Evolutionary conservation across 2,113 vertebrate genomes (phyloP), one percentile per base, ranked within the genome.

Genomic region (Lynx canadensis): DNA sequence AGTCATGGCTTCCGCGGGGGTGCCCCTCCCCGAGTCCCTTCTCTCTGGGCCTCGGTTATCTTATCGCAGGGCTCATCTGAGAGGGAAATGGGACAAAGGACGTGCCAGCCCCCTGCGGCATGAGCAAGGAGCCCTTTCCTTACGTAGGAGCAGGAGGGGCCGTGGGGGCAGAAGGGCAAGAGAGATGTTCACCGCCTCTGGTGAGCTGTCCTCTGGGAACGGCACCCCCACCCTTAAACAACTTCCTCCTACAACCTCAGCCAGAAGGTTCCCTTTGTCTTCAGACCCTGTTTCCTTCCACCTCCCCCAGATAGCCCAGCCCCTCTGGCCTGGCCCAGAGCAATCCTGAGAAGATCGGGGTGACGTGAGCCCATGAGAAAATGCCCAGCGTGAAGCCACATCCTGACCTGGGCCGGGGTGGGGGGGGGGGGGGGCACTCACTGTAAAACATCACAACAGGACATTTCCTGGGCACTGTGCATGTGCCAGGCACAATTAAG

Each of bases 1-100:
- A 3, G 52, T 83, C 12, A 1, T 0, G 1, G 41, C 18, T 71
- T 48, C 8, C 1, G 2, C 0, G 3, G 55, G 4, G 57, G 10
- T 7, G 60, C 3, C 45, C 25, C 10, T 33, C 6, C 41, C 31
- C 2, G 55, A 36, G 38, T 8, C 50, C 48, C 52, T 38, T 55
- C n/a, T 45, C 60, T 36, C 52, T 2, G 80, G 68, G 18, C 21
- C 86, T 97, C 8, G 0, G 45, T 19, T 92, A 68, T 76, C 69
- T 94, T 63, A 27, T 21, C 23, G 0, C 14, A 19, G 45, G 48
- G 52, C 19, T 78, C 41, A 7, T 7, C 18, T 31, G 81, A 92
- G 92, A 66, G 7, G 76, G 2, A 19, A 27, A 7, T 23, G 18
- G 10, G 1, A n/a, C 31, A 11, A 36, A 94, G 73, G 31, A 3